A percentile compares a stretch with the other conserved stretches of the same genome.
Conservation (phyloP, 2,797 vertebrate genomes). For the Diplodus puntazzo region DNA sequence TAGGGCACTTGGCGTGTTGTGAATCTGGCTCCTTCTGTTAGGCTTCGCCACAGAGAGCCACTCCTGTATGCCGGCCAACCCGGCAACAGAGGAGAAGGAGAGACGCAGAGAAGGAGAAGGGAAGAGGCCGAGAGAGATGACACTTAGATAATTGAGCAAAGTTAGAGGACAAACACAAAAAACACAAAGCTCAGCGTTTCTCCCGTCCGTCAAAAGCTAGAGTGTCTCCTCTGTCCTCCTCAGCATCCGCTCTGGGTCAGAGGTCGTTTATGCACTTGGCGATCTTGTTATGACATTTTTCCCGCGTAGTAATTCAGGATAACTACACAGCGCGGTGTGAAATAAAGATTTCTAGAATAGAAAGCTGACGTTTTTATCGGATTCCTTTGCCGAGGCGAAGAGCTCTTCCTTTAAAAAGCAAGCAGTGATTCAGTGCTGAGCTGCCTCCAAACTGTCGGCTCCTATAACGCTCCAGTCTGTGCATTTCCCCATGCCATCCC, state of each 20-base stretch:
- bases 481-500: slow-evolving; percentile 79
- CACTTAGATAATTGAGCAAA: slow-evolving; percentile 77
- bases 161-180: slow-evolving; percentile 74
- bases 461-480: slow-evolving; percentile 79
- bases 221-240: slow-evolving; percentile 48
- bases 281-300: slow-evolving; percentile 26
- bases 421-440: slow-evolving; percentile 80
- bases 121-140: slow-evolving; percentile 59
- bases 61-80: slow-evolving; percentile 67
- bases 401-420: slow-evolving; percentile 71
- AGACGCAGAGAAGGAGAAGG: slow-evolving; percentile 36
- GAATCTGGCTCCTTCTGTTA: slow-evolving; percentile 76
- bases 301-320: slow-evolving; percentile 23
- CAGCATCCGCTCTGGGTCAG: slow-evolving; percentile 49
- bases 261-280: slow-evolving; percentile 43
- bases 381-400: slow-evolving; percentile 53
- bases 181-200: slow-evolving; percentile 71
- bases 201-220: slow-evolving; percentile 60
- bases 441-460: slow-evolving; percentile 82
- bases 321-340: slow-evolving; percentile 19
- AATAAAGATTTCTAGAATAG: slow-evolving; percentile 61
- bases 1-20: slow-evolving; percentile 75
- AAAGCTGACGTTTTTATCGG: slow-evolving; percentile 59
- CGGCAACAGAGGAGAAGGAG: slow-evolving; percentile 36
- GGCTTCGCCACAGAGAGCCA: slow-evolving; percentile 60